Conservation (phyloP, 2,113 vertebrate genomes). For the Sphyrna mokarran region DNA sequence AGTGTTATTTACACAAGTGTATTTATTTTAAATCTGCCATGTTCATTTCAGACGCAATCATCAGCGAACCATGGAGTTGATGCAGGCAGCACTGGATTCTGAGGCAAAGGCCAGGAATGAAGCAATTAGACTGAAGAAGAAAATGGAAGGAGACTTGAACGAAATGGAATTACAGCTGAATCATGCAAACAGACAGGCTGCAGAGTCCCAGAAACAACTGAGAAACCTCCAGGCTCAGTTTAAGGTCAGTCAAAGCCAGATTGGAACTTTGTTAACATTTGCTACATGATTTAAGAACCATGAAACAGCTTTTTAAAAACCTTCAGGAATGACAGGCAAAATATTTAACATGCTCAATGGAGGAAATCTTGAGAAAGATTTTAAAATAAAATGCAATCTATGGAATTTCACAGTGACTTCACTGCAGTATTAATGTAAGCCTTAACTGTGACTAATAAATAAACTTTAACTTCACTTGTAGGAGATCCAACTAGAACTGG, state of each 20-base stretch:
- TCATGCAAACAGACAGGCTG: constrained; percentile 74
- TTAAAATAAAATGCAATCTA: not conserved
- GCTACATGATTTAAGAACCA: not conserved
- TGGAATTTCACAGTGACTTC: too few species aligned
- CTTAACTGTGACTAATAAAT: too few species aligned
- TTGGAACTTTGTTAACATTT: not conserved
- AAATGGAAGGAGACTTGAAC: constrained; percentile 88
- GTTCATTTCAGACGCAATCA: constrained; percentile 65
- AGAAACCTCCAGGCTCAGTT: constrained; percentile 77
- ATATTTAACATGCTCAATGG: not conserved
- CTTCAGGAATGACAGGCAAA: not conserved
- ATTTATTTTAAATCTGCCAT: not conserved
- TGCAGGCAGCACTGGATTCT: constrained; percentile 77
- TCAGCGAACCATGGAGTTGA: constrained; percentile 78
- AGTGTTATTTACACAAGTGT: not conserved
- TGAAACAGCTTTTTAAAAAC: not conserved
- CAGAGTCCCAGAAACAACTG: constrained; percentile 72
- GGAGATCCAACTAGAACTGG: constrained; percentile 79
- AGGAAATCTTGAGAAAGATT: not conserved
- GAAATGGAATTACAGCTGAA: constrained; percentile 87
- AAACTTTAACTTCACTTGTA: constrained; percentile 42
- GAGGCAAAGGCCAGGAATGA: constrained; percentile 81
- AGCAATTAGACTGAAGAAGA: constrained; percentile 81
- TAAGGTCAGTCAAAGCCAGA: constrained; percentile 59
- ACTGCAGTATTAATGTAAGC: too few species aligned